Conservation (phyloP, 2,888 invertebrate genomes). For the Melinaea menophilus region DNA sequence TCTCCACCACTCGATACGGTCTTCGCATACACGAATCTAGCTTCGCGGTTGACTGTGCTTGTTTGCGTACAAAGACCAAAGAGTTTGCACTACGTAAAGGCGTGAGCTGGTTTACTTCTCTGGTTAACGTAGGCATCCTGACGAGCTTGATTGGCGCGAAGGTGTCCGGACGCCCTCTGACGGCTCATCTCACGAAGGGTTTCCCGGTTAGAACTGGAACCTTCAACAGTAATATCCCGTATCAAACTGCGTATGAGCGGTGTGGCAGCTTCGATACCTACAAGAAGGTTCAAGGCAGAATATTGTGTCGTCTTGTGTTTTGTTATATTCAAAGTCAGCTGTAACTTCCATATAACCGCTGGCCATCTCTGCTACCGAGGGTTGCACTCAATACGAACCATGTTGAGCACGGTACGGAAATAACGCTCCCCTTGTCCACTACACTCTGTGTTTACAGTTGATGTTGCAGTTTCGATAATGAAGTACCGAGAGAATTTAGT, state of each 20-base stretch:
- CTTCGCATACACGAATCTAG: neutral
- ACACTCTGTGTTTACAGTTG: neutral
- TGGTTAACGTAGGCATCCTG: neutral
- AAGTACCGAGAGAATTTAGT: too few species aligned
- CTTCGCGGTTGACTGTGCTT: too few species aligned
- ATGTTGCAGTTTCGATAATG: too few species aligned
- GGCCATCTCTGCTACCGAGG: neutral
- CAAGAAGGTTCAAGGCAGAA: too few species aligned
- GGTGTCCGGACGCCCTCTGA: conserved; percentile 5
- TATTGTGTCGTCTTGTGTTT: conserved; percentile 8
- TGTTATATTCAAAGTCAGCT: conserved; percentile 17
- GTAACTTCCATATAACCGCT: conserved; percentile 8
- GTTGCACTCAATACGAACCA: conserved; percentile 24
- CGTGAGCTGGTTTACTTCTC: too few species aligned
- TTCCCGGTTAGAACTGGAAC: too few species aligned
- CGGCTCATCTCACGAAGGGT: neutral
- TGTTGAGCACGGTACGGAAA: conserved; percentile 25
- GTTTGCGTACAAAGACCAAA: too few species aligned
- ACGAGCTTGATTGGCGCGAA: neutral
- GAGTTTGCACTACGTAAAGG: too few species aligned
- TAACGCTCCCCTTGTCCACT: conserved; percentile 29
- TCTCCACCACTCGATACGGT: conserved; percentile 1
- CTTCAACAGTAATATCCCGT: too few species aligned
- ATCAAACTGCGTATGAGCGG: neutral
- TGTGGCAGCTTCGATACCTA: neutral